Base-by-base conservation (phyloP, 2,888 invertebrate species). In the Scaptodrosophila latifasciaeformis region DNA sequence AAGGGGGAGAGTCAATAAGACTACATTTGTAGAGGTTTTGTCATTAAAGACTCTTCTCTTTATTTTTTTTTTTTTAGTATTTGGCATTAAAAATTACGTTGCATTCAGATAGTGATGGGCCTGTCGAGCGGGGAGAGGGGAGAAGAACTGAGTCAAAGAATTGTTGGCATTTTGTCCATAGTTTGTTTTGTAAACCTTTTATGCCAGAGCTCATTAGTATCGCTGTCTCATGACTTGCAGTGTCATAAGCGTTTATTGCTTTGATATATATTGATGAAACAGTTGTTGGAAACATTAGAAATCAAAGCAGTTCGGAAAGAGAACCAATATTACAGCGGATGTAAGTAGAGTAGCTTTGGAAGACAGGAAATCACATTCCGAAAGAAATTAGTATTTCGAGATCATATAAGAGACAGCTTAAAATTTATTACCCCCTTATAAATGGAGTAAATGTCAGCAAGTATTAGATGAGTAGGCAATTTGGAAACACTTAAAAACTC, bases 171-270 rank as follows among this genome's bases (percentile, higher is more conserved):
- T 68, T 67, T 68, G 67, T 67, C 7, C 49, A 48, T 48, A 56
- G 74, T 70, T 64, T 70, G 60, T 67, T 65, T 55, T 49, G 49
- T 53, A 63, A 72, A 70, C 68, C 78, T 70, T 74, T 72, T 59
- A 75, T 70, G 75, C 62, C 78, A 62, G 57, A 60, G 68, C 75
- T 78, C 72, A 72, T 72, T 78, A 78, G 75, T 65, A 61, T 52
- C 42, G 19, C 48, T 57, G 52, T 65, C 66, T 21, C 2, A 17
- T 17, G 37, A 37, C 17, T 37, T 37, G 35, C 30, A 13, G 12
- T 42, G 42, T 42, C 67, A 66, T 52, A 63, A 69, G 74, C 61
- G 49, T 50, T 66, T 54, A 77, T 60, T 52, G 78, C 55, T 52
- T 43, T 49, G 6, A 57, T 59, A 75, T 60, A 5, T 7, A 67